Evolutionary conservation across 2,888 invertebrate species (phyloP).

Genomic region (Dryobota labecula): DNA sequence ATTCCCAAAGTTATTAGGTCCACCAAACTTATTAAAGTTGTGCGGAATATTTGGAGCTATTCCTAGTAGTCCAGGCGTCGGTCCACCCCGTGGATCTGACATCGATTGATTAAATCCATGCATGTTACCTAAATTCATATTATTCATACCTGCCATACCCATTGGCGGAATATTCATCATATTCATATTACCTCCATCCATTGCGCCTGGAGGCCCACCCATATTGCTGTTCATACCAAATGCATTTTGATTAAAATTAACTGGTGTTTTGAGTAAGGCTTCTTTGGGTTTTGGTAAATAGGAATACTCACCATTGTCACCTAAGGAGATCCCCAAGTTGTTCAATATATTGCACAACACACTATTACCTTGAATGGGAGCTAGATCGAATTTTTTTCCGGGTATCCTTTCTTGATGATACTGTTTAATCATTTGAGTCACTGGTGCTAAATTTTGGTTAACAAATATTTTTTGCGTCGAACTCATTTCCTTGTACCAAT

Average conservation of each 20-base stretch:
- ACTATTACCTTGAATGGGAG: constrained; percentile 87
- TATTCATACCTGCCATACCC: constrained; percentile 85
- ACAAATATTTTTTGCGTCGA: constrained; percentile 93
- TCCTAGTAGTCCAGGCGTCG: constrained; percentile 90
- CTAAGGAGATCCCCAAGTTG: constrained; percentile 91
- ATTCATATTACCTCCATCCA: constrained; percentile 83
- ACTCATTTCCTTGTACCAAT: constrained; percentile 93
- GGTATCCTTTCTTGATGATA: constrained; percentile 90
- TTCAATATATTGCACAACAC: constrained; percentile 91
- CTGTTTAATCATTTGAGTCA: constrained; percentile 91
- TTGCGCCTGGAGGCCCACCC: constrained; percentile 73
- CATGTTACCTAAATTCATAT: constrained; percentile 84
- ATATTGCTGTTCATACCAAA: constrained; percentile 81
- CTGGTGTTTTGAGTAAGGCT: constrained; percentile 85
- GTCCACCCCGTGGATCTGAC: constrained; percentile 87
- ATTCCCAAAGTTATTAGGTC: constrained; percentile 84
- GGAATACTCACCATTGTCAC: constrained; percentile 90
- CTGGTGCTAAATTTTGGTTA: constrained; percentile 92
- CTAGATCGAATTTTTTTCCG: constrained; percentile 90
- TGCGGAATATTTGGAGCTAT: constrained; percentile 90
- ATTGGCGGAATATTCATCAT: constrained; percentile 85
- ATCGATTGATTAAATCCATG: constrained; percentile 84
- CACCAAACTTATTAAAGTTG: constrained; percentile 85
- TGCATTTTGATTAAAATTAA: constrained; percentile 82
- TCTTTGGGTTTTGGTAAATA: constrained; percentile 88